Base-by-base conservation (phyloP, 1,140 invertebrate genomes). In the Trachymyrmex cornetzi region DNA sequence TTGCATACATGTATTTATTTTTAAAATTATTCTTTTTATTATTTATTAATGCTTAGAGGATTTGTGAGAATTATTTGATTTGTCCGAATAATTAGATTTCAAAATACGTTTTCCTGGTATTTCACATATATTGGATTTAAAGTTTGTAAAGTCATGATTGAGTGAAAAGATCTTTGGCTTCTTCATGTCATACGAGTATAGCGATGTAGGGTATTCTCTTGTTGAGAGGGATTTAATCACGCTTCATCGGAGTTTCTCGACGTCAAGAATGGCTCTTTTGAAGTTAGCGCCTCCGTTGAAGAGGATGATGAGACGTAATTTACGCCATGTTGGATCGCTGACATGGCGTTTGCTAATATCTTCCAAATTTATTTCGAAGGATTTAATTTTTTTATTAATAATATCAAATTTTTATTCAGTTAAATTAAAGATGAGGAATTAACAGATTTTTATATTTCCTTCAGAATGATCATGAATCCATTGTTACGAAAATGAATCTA, bases 191-290 rank as follows among this genome's bases (percentile, higher is more conserved):
- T 50, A 74, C n/a, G 24, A 50, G 66, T 48, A 57, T 16, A 30
- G 30, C 50, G 53, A 57, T n/a, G 38, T 19, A 48, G 55, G n/a
- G 63, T 84, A 75, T 84, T 74, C 55, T 84, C 80, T 74, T 75
- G 69, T 75, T 75, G 69, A 74, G 57, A 24, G 27, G 22, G 19
- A 24, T 84, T 84, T 75, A 84, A 75, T 59, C 55, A 63, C 72
- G 80, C 80, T 75, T 84, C 69, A 84, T 61, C 80, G 69, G 66
- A 75, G 55, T 75, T 84, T n/a, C 55, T 72, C 11, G 69, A 75
- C 80, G 27, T 84, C 80, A 84, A 75, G 55, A 84, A 84, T 84
- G 80, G 55, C 38, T 69, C 85, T 80, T 86, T 86, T 86, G 85
- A 86, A 86, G 77, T 86, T 81, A 81, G 77, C 64, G 69, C 64